Percentiles rank a stretch among this genome's conserved stretches.
phyloP scores from a whole-genome alignment of 2,888 invertebrate species.

The Meta bourneti region DNA sequence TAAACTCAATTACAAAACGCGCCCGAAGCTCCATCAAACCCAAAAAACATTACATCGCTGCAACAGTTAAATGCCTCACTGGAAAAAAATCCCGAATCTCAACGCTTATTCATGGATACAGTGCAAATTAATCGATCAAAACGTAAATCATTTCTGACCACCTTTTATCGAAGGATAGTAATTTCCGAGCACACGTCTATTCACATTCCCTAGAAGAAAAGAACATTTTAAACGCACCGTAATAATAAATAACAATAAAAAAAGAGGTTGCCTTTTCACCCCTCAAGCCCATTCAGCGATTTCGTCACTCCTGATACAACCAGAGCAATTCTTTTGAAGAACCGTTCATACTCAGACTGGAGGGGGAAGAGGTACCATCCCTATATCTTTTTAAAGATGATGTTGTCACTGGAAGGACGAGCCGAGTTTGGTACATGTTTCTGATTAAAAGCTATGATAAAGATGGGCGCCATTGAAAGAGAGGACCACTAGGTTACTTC shows the following conservation, averaged over 20 bases:
- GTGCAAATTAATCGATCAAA: slow-evolving; percentile 65
- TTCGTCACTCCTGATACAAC: slow-evolving; percentile 40
- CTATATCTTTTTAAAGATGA: slow-evolving; percentile 46
- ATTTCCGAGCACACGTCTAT: slow-evolving; percentile 38
- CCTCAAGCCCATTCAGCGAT: slow-evolving; percentile 32
- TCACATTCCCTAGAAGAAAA: background rate
- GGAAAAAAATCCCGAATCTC: background rate
- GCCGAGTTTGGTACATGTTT: slow-evolving; percentile 64
- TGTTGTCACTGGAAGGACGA: slow-evolving; percentile 60
- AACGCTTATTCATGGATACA: slow-evolving; percentile 6
- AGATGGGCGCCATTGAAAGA: slow-evolving; percentile 60
- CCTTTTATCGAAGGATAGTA: slow-evolving; percentile 34
- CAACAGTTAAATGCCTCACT: background rate
- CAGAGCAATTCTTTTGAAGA: background rate
- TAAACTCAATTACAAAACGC: no score
- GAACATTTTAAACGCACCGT: background rate
- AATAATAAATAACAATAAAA: background rate
- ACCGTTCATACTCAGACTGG: background rate
- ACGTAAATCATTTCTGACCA: slow-evolving; percentile 57
- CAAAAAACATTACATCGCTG: background rate
- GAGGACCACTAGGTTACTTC: slow-evolving; percentile 11
- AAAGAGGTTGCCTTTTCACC: slow-evolving; percentile 1
- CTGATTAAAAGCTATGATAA: slow-evolving; percentile 75
- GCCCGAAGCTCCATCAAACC: background rate
- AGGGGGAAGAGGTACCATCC: slow-evolving; percentile 11